Evolutionary conservation across 2,888 invertebrate species (phyloP).

Genomic region (Drosophila neoperkinsi): DNA sequence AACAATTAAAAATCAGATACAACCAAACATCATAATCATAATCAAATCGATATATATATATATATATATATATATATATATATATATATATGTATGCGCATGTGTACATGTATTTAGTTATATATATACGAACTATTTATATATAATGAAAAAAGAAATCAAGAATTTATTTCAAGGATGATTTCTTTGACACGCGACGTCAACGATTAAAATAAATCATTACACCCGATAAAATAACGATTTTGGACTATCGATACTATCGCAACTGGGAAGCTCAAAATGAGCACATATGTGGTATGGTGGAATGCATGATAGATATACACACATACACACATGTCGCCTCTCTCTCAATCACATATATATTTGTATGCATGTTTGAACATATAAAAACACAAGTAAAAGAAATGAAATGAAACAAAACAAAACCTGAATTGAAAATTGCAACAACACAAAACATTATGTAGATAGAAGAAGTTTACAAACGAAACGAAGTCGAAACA

Average conservation of each 20-base stretch:
- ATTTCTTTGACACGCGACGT: background rate
- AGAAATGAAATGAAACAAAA: background rate
- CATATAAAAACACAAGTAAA: background rate
- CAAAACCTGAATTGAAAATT: background rate
- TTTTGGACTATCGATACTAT: background rate
- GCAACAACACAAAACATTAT: background rate
- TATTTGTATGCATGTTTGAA: background rate
- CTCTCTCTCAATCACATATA: background rate
- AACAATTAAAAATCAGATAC: background rate
- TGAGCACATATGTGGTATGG: background rate
- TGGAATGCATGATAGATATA: background rate
- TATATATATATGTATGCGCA: background rate
- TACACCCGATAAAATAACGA: background rate
- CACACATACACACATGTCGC: background rate
- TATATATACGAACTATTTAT: background rate
- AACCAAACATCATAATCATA: background rate
- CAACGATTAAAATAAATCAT: background rate
- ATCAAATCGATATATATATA: background rate
- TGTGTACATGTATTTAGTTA: slow-evolving; percentile 2
- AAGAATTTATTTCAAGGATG: background rate
- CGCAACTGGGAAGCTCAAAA: background rate
- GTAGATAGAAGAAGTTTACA: background rate
- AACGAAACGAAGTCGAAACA: background rate
- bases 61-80: background rate
- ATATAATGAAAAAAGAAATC: background rate